Conservation (phyloP, 2,888 invertebrate species). For the Nycteola revayana region DNA sequence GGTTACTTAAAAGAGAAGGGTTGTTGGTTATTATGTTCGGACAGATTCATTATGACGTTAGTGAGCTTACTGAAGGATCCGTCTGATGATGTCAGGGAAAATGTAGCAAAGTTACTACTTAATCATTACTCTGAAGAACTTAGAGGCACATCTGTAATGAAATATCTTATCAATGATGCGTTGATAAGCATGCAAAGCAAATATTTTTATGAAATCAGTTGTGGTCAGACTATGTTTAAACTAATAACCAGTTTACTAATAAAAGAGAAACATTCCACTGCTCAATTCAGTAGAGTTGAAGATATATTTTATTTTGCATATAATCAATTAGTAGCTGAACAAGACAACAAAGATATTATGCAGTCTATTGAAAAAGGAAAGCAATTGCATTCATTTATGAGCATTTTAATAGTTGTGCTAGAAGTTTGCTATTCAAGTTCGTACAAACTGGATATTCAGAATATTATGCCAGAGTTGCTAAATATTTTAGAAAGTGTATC, state of each 20-base stretch:
- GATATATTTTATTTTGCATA: slow-evolving; percentile 57
- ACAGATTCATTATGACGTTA: slow-evolving; percentile 64
- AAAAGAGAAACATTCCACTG: slow-evolving; percentile 34
- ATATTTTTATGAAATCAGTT: slow-evolving; percentile 83
- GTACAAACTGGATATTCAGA: slow-evolving; percentile 39
- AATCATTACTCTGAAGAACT: slow-evolving; percentile 65
- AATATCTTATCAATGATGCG: slow-evolving; percentile 60
- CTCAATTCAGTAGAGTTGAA: slow-evolving; percentile 46
- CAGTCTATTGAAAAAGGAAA: slow-evolving; percentile 71
- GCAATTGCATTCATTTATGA: slow-evolving; percentile 76
- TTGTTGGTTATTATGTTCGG: slow-evolving; percentile 65
- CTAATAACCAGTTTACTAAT: slow-evolving; percentile 66
- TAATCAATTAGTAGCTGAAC: slow-evolving; percentile 48
- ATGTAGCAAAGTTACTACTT: slow-evolving; percentile 73
- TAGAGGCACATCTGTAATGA: slow-evolving; percentile 37
- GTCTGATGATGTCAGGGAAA: slow-evolving; percentile 83
- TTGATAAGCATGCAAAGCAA: slow-evolving; percentile 77
- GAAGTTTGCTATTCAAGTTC: slow-evolving; percentile 45
- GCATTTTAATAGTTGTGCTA: slow-evolving; percentile 54
- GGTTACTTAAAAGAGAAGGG: slow-evolving; percentile 56
- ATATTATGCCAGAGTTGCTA: slow-evolving; percentile 40
- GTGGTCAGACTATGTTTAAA: slow-evolving; percentile 81
- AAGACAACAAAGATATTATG: slow-evolving; percentile 64
- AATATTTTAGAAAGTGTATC: slow-evolving; percentile 52
- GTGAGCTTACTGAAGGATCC: slow-evolving; percentile 80